Evolutionary conservation across 2,797 vertebrate species (phyloP).

Genomic region (Cheirogaleus major): DNA sequence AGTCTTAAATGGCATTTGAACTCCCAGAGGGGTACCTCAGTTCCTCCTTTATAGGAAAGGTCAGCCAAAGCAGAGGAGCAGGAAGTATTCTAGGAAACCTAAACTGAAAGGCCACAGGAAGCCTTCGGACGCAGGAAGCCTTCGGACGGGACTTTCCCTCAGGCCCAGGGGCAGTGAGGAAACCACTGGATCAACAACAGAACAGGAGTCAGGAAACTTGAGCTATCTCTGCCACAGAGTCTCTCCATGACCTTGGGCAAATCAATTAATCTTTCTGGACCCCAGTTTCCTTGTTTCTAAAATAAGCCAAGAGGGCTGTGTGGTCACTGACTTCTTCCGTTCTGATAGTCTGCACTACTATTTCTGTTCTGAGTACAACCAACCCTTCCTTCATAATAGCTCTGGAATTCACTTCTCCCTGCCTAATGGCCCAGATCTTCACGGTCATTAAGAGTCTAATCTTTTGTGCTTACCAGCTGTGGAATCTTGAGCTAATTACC

Average conservation of each 20-base stretch:
- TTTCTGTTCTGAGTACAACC: conserved; percentile 19
- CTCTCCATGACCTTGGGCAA: background rate
- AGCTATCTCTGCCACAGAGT: background rate
- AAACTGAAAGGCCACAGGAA: background rate
- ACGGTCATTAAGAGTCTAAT: background rate
- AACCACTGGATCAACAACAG: background rate
- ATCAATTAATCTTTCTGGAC: conserved; percentile 26
- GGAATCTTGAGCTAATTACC: background rate
- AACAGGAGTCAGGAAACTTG: background rate
- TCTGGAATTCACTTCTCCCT: conserved; percentile 29
- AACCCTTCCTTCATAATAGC: background rate
- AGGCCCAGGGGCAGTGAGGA: background rate
- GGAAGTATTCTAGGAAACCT: background rate
- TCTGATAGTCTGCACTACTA: background rate
- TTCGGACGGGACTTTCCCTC: background rate
- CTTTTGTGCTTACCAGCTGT: conserved; percentile 4
- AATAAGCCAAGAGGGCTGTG: background rate
- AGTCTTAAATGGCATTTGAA: background rate
- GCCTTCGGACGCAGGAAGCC: no score
- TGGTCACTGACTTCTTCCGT: conserved; percentile 32
- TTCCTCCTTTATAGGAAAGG: background rate
- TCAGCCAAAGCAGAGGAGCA: background rate
- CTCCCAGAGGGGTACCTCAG: background rate
- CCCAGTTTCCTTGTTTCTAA: conserved; percentile 64
- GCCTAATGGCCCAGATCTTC: background rate